Conservation (phyloP, 2,888 invertebrate species). For the Adela reaumurella region DNA sequence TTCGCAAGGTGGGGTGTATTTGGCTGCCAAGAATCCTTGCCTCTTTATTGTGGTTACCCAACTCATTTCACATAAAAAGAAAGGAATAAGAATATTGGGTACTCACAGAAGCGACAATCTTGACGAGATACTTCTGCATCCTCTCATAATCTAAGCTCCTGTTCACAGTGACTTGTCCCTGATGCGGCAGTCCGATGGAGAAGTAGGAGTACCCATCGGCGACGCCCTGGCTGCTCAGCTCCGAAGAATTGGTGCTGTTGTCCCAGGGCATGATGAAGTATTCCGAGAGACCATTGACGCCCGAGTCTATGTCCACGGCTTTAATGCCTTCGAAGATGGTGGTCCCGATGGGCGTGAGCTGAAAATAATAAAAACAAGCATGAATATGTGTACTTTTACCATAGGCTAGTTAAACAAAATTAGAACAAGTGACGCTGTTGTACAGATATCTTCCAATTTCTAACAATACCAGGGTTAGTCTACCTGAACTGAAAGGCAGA, state of each 20-base stretch:
- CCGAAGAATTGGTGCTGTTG: slow-evolving; percentile 28
- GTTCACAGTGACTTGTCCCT: slow-evolving; percentile 84
- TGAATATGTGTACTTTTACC: too few species aligned
- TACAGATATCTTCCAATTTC: too few species aligned
- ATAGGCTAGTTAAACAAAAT: too few species aligned
- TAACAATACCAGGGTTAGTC: too few species aligned
- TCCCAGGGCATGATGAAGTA: slow-evolving; percentile 76
- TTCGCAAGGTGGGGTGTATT: too few species aligned
- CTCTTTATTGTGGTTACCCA: too few species aligned
- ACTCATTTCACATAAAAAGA: too few species aligned
- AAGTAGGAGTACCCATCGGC: slow-evolving; percentile 82
- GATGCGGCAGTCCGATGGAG: slow-evolving; percentile 82
- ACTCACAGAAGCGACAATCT: slow-evolving; percentile 84
- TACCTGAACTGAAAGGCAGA: too few species aligned
- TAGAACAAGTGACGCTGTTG: too few species aligned
- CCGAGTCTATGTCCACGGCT: slow-evolving; percentile 80
- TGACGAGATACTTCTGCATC: slow-evolving; percentile 82
- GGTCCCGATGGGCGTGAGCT: slow-evolving; percentile 83
- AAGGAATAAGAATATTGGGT: too few species aligned
- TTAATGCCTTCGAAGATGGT: slow-evolving; percentile 79
- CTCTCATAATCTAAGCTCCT: slow-evolving; percentile 85
- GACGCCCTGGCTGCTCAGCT: slow-evolving; percentile 54
- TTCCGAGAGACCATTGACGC: slow-evolving; percentile 84
- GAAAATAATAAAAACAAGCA: too few species aligned
- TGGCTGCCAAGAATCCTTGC: too few species aligned